These are phyloP conservation scores for Sarcophaga peregrina DNA, from an alignment of 1,140 invertebrate genomes.

Conservation along the genomic window DNA sequence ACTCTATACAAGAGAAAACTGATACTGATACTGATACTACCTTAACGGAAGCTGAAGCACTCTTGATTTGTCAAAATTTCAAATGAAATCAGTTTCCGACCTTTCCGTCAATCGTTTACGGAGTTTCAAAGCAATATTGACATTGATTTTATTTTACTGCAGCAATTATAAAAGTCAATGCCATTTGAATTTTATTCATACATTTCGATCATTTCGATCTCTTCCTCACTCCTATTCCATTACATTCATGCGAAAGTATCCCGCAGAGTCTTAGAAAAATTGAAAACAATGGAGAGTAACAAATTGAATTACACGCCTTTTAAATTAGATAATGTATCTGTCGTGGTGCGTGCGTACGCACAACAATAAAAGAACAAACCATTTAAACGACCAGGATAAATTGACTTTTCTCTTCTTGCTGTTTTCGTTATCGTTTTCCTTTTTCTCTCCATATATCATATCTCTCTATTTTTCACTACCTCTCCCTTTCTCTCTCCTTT, in stretches of 20 bases:
- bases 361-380: background rate
- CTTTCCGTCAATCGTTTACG: background rate
- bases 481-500: background rate
- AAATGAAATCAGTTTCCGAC: background rate
- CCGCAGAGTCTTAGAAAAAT: conserved; percentile 26
- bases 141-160: too few relatives aligned
- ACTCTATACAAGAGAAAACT: background rate
- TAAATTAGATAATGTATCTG: conserved; percentile 25
- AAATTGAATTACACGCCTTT: conserved; percentile 41
- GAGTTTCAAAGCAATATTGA: background rate
- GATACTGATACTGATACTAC: conserved; percentile 9
- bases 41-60: conserved; percentile 31
- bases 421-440: too few relatives aligned
- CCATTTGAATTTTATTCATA: background rate
- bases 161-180: conserved; percentile 5
- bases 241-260: conserved; percentile 9
- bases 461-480: too few relatives aligned
- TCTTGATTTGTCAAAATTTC: background rate
- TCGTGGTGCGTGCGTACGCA: background rate
- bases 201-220: background rate
- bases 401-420: too few relatives aligned
- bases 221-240: background rate
- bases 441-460: too few relatives aligned
- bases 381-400: too few relatives aligned
- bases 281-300: background rate